These are phyloP conservation scores for Poliocrania exsul DNA, from an alignment of 2,797 vertebrate genomes.

Conservation along the genomic window DNA sequence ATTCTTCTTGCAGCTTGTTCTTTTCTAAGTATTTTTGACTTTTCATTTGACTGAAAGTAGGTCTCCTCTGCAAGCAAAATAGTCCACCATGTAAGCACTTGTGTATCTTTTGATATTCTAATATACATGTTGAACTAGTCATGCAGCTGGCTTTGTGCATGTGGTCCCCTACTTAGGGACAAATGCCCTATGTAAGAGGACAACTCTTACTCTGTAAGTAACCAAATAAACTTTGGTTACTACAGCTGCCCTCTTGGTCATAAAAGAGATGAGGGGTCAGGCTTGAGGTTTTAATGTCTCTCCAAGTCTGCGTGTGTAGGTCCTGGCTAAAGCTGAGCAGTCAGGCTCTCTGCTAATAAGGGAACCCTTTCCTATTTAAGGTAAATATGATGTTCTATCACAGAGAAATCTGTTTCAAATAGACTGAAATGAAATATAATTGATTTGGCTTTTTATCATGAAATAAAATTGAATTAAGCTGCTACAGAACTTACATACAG, in stretches of 20 bases:
- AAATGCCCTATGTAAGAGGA: background rate
- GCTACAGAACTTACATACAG: background rate
- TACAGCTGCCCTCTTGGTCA: background rate
- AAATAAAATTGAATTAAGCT: background rate
- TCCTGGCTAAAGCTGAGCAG: background rate
- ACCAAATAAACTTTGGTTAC: background rate
- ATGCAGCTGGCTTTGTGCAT: background rate
- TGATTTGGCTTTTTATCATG: background rate
- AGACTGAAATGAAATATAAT: background rate
- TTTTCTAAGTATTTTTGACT: background rate
- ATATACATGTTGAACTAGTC: fast-evolving
- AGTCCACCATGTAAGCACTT: background rate
- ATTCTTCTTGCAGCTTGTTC: background rate
- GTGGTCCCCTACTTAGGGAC: fast-evolving
- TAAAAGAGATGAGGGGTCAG: background rate
- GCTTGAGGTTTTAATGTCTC: background rate
- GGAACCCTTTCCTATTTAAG: background rate
- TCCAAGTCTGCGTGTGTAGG: background rate
- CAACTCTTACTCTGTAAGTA: background rate
- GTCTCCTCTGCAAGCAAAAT: background rate
- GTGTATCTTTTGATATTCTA: background rate
- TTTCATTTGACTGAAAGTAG: background rate
- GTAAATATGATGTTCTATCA: background rate
- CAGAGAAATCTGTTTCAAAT: background rate
- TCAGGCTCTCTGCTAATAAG: background rate